phyloP scores from a whole-genome alignment of 1,140 invertebrate species.

The Cyrtorhinus lividipennis region DNA sequence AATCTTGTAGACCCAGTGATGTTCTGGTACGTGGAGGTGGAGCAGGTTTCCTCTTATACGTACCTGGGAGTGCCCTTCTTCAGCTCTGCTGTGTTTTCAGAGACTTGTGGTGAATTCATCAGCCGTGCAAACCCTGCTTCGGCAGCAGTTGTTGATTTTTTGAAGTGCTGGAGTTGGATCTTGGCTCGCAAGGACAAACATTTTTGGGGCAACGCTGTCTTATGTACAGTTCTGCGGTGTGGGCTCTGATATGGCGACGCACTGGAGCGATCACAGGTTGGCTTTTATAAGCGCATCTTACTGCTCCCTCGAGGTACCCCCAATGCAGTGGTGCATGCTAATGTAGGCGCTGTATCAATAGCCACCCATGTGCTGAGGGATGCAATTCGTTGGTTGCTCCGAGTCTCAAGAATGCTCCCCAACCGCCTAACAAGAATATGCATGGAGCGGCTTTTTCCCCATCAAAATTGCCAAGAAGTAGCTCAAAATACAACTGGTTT shows the following conservation, averaged over 20 bases:
- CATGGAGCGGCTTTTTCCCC: not conserved
- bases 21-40: not conserved
- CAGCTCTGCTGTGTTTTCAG: no score
- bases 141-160: not conserved
- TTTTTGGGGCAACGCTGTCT: not conserved
- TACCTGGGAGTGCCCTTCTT: no score
- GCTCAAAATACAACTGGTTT: not conserved
- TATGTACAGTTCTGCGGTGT: not conserved
- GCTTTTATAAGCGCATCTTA: constrained; percentile 4
- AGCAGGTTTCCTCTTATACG: not conserved
- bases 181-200: not conserved
- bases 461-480: not conserved
- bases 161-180: not conserved
- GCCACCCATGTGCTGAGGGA: not conserved
- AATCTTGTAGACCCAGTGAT: not conserved
- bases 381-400: not conserved
- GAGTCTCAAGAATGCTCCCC: not conserved
- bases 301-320: not conserved
- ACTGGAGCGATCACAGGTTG: not conserved
- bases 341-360: not conserved
- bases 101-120: not conserved
- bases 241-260: not conserved
- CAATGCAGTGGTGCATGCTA: not conserved
- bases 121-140: not conserved
- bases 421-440: not conserved